phyloP scores from a whole-genome alignment of 2,797 vertebrate genomes.

The Arnoldichthys spilopterus region DNA sequence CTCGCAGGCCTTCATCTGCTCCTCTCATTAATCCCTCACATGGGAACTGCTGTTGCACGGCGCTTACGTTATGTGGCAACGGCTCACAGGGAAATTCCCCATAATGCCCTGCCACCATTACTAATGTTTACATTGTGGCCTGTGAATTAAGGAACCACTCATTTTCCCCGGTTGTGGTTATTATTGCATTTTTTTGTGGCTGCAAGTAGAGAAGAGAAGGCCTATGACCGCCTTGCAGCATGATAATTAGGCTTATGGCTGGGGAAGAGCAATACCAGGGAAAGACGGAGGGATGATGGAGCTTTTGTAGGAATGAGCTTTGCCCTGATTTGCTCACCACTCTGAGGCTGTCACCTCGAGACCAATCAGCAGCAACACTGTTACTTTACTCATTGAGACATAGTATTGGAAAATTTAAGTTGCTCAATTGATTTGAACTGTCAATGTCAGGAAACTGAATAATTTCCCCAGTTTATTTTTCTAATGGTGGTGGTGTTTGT shows the following conservation, averaged over 20 bases:
- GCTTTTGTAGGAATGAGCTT: neutral
- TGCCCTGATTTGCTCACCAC: conserved; percentile 1
- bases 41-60: neutral
- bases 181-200: conserved; percentile 66
- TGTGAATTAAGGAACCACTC: conserved; percentile 51
- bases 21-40: neutral
- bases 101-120: conserved; percentile 24
- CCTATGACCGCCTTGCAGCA: conserved; percentile 67
- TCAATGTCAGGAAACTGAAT: neutral
- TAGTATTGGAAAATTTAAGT: neutral
- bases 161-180: conserved; percentile 59
- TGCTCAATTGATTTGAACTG: neutral
- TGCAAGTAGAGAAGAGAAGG: conserved; percentile 60
- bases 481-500: neutral
- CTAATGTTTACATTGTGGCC: conserved; percentile 64
- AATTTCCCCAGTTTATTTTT: neutral
- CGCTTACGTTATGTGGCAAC: neutral
- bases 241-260: conserved; percentile 71
- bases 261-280: conserved; percentile 60
- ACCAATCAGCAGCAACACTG: neutral
- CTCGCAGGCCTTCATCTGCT: conserved; percentile 6
- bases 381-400: neutral
- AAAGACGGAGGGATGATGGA: neutral
- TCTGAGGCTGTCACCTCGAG: neutral
- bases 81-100: conserved; percentile 3